Evolutionary conservation across 2,113 vertebrate genomes (phyloP), one percentile per base, ranked within the genome.

Genomic region (Megaceryle maxima): DNA sequence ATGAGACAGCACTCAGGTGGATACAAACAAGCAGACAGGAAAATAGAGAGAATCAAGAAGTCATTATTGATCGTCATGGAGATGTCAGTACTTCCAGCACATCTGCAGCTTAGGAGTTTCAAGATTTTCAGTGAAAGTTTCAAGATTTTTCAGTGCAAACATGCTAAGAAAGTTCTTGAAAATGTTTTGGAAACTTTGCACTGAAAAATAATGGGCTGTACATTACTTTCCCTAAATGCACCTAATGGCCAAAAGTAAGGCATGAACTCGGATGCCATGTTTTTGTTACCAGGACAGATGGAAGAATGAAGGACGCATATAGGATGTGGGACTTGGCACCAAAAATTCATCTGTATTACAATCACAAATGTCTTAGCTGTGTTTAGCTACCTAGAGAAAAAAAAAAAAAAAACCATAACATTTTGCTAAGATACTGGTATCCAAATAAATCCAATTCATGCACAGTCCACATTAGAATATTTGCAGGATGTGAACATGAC

Each of bases 1-100:
- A 44, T 0, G 1, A 62, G 41, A 15, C 13, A 63, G 48, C 19
- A 26, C 17, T 37, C 0, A 1, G 28, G 33, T 57, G 22, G 64
- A 29, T 69, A 53, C 59, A 83, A 66, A 39, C 26, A 75, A 90
- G 24, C 43, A 69, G 57, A 14, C 5, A 43, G 33, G 22, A 91
- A 53, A 69, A 80, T 12, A 39, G 5, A 64, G 57, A 72, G 48
- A 46, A 77, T 39, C 8, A 29, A 67, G 37, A 69, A 57, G 31
- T 48, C 26, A 6, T 66, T 57, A 51, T 39, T 73, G 68, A 55
- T 69, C 68, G 74, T 55, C 20, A 9, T 57, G 63, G 39, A 11
- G 11, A 37, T 56, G 25, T 26, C 33, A 66, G 22, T 56, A 62
- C 1, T 53, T 70, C 9, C 41, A 59, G 26, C 53, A 53, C 13